Evolutionary conservation across 1,140 invertebrate species (phyloP).

Genomic region (Teleopsis dalmanni): DNA sequence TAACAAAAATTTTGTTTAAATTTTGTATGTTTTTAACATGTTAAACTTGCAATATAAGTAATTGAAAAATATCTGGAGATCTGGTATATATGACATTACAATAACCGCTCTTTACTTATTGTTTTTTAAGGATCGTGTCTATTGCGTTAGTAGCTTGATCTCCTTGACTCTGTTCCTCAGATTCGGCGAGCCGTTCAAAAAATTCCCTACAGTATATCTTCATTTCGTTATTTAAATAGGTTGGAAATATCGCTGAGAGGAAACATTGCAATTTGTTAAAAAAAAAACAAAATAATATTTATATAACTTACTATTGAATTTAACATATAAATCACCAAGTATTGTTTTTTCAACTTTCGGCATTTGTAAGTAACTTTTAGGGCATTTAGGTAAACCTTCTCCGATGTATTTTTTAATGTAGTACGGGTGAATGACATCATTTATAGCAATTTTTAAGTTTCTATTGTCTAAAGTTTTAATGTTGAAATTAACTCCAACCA

Average conservation of each 20-base stretch:
- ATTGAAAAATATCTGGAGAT: too few relatives aligned
- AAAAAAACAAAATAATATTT: not conserved
- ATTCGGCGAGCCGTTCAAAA: too few relatives aligned
- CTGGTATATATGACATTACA: too few relatives aligned
- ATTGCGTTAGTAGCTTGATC: too few relatives aligned
- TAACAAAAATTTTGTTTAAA: too few relatives aligned
- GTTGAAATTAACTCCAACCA: conserved; percentile 56
- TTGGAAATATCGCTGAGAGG: conserved; percentile 25
- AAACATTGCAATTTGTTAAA: not conserved
- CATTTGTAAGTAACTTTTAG: conserved; percentile 21
- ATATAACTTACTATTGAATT: conserved; percentile 24
- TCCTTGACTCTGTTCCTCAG: too few relatives aligned
- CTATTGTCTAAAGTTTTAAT: conserved; percentile 61
- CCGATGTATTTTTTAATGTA: conserved; percentile 53
- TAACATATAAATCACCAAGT: conserved; percentile 33
- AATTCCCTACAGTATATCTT: conserved; percentile 24
- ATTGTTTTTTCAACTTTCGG: conserved; percentile 17
- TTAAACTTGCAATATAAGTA: too few relatives aligned
- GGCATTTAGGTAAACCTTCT: conserved; percentile 57
- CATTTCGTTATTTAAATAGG: conserved; percentile 28
- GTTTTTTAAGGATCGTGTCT: too few relatives aligned
- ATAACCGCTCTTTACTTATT: too few relatives aligned
- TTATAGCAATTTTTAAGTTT: conserved; percentile 57
- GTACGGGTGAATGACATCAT: conserved; percentile 58
- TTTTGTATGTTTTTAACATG: too few relatives aligned